Evolutionary conservation across 1,140 invertebrate species (phyloP), one percentile per base, ranked within the genome.

Genomic region (Theocolax elegans): DNA sequence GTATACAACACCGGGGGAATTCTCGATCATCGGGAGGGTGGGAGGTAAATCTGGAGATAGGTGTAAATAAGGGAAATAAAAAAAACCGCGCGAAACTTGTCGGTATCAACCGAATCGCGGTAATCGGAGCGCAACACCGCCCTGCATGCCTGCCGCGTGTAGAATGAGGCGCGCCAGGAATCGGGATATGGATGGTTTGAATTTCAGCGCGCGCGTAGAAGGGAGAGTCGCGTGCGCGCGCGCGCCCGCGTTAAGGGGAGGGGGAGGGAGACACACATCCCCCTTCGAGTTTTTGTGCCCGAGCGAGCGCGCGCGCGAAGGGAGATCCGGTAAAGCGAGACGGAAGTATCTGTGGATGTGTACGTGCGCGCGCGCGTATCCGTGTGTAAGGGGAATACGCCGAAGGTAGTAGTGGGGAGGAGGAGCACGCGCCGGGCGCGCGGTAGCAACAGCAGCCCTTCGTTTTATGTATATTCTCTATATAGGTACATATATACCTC

Each of bases 101-200:
- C n/a, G n/a, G n/a, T n/a, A n/a, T n/a, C n/a, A n/a, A n/a, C n/a
- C n/a, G n/a, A n/a, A n/a, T n/a, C n/a, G n/a, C n/a, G n/a, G n/a
- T n/a, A n/a, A n/a, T n/a, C n/a, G n/a, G n/a, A n/a, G n/a, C n/a
- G n/a, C 3, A 40, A 44, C 38, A 60, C 58, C 80, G 82, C 79
- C 77, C 83, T 79, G 82, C 81, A 83, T 83, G 83, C 79, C 83
- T 79, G 84, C 79, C 77, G 78, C 80, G 77, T 83, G 76, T 77
- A 72, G 83, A 86, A 84, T 86, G 83, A 84, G 66, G 56, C 42
- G n/a, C 78, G 76, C 76, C n/a, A 31, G 13, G 17, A 38, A 23
- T 58, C 48, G 48, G 54, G 17, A 9, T 13, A 31, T 35, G 53
- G 80, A 80, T 81, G 81, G 81, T 81, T 81, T 83, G 81, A 79